phyloP scores from a whole-genome alignment of 2,797 vertebrate species.

The Coilia nasus region DNA sequence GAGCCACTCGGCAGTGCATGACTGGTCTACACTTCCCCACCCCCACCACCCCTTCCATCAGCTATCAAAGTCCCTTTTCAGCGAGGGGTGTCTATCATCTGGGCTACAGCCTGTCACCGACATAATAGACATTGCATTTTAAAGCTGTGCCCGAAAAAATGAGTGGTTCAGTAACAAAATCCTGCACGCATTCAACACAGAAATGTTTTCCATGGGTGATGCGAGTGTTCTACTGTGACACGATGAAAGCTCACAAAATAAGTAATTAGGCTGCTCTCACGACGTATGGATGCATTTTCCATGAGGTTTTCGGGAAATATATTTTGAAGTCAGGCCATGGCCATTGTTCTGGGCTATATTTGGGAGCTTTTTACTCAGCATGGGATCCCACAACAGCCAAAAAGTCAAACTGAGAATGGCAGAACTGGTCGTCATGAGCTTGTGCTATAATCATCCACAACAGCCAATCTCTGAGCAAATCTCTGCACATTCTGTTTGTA shows the following conservation, averaged over 20 bases:
- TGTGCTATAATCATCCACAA: neutral
- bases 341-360: slow-evolving; percentile 58
- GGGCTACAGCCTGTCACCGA: slow-evolving; percentile 68
- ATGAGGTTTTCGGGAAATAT: slow-evolving; percentile 48
- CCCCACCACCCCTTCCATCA: slow-evolving; percentile 47
- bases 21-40: slow-evolving; percentile 37
- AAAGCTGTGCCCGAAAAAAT: slow-evolving; percentile 50
- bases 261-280: slow-evolving; percentile 47
- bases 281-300: slow-evolving; percentile 50
- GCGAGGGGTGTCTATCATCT: slow-evolving; percentile 61
- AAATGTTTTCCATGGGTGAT: slow-evolving; percentile 50
- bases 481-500: neutral
- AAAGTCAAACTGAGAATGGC: slow-evolving; percentile 13
- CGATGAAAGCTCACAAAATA: slow-evolving; percentile 54
- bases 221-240: slow-evolving; percentile 34
- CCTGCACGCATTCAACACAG: slow-evolving; percentile 49
- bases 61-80: slow-evolving; percentile 42
- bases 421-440: neutral
- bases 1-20: slow-evolving; percentile 63
- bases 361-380: slow-evolving; percentile 58
- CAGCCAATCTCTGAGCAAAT: neutral
- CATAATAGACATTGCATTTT: slow-evolving; percentile 65
- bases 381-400: slow-evolving; percentile 63
- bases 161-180: slow-evolving; percentile 50
- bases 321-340: slow-evolving; percentile 56